A percentile compares a stretch with the other conserved stretches of the same genome.
Evolutionary conservation across 1,140 invertebrate genomes (phyloP).

Genomic region (Trachymyrmex cornetzi): DNA sequence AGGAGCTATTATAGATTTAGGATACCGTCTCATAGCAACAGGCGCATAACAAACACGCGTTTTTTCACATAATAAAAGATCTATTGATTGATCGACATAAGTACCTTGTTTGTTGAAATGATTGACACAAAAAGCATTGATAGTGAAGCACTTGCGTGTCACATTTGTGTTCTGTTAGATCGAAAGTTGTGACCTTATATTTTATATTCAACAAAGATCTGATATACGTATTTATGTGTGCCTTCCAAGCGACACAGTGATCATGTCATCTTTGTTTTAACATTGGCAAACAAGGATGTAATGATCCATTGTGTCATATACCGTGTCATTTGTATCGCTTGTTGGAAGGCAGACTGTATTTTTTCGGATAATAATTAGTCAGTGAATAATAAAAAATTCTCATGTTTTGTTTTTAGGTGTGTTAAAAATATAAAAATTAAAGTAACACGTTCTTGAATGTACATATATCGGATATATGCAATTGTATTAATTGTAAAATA

Average conservation of each 20-base stretch:
- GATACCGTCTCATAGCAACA: slow-evolving; percentile 64
- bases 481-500: background rate
- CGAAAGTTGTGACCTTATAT: slow-evolving; percentile 31
- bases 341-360: background rate
- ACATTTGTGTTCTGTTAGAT: background rate
- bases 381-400: background rate
- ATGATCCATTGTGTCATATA: too few species aligned
- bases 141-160: slow-evolving; percentile 29
- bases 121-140: slow-evolving; percentile 11
- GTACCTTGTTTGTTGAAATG: slow-evolving; percentile 33
- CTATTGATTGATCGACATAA: slow-evolving; percentile 63
- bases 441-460: background rate
- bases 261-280: too few species aligned
- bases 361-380: background rate
- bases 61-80: slow-evolving; percentile 9
- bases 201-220: background rate
- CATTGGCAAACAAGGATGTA: too few species aligned
- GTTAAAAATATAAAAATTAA: background rate
- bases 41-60: slow-evolving; percentile 40
- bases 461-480: background rate
- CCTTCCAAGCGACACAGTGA: too few species aligned
- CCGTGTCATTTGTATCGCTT: too few species aligned
- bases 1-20: slow-evolving; percentile 3
- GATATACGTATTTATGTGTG: background rate
- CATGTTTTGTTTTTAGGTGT: background rate